A percentile compares a stretch with the other conserved stretches of the same genome.
Conservation (phyloP, 1,140 invertebrate species). For the Brachionus asplanchnoidis region DNA sequence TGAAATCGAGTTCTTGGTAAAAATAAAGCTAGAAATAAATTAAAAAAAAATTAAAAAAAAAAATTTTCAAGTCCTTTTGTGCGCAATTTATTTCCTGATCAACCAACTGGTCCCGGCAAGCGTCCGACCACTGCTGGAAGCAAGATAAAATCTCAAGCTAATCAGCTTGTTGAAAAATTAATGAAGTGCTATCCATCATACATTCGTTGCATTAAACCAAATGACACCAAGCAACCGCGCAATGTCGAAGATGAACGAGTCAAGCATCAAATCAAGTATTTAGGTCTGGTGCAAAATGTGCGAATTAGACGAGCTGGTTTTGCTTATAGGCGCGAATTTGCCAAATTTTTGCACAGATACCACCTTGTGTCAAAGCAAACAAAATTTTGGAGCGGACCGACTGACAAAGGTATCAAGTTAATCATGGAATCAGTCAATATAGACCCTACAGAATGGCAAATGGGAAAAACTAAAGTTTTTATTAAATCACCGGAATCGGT, state of each 20-base stretch:
- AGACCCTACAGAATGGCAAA: conserved; percentile 66
- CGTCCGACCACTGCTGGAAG: conserved; percentile 12
- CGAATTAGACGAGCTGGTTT: conserved; percentile 91
- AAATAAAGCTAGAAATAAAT: conserved; percentile 45
- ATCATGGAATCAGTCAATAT: conserved; percentile 65
- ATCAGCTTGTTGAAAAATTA: conserved; percentile 67
- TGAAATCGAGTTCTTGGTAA: conserved; percentile 69
- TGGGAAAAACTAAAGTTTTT: conserved; percentile 70
- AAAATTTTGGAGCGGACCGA: background rate
- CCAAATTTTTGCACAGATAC: conserved; percentile 63
- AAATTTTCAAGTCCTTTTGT: conserved; percentile 21
- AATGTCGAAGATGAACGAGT: conserved; percentile 15
- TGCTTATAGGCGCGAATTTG: conserved; percentile 64
- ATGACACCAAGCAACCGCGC: conserved; percentile 66
- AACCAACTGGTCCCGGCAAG: background rate
- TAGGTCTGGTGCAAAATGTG: conserved; percentile 99
- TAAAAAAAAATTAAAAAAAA: background rate
- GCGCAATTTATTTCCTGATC: conserved; percentile 29
- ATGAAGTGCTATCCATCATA: conserved; percentile 70
- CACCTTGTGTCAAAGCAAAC: conserved; percentile 8
- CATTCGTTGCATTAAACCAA: conserved; percentile 72
- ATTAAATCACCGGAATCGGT: conserved; percentile 72
- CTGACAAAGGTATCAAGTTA: conserved; percentile 55
- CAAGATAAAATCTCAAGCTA: conserved; percentile 62
- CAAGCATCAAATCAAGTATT: conserved; percentile 90